Percentiles rank a stretch among this genome's conserved stretches.
Conservation (phyloP, 2,113 vertebrate species). For the Tenrec ecaudatus region DNA sequence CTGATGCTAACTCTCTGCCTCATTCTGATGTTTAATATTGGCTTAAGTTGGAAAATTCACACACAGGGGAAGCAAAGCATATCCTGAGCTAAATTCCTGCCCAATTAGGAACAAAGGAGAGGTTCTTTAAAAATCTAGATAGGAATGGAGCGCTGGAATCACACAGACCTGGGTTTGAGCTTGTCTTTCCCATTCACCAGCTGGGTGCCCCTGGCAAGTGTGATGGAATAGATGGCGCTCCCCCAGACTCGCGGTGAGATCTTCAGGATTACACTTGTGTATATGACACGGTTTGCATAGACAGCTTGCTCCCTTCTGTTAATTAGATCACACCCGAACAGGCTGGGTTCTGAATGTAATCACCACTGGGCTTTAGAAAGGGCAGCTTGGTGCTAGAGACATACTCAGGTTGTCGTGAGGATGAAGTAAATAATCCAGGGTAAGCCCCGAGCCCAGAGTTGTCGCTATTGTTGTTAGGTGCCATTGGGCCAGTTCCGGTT, state of each 20-base stretch:
- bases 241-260: too few species aligned
- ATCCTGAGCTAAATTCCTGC: neutral
- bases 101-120: conserved; percentile 15
- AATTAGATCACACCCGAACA: too few species aligned
- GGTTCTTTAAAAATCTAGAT: neutral
- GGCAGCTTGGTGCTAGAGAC: neutral
- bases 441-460: neutral
- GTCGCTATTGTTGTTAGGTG: too few species aligned
- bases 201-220: neutral
- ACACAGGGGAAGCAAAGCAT: neutral
- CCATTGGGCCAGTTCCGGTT: too few species aligned
- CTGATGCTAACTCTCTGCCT: neutral
- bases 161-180: neutral
- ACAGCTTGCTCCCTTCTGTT: too few species aligned
- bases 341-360: too few species aligned
- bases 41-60: conserved; percentile 18
- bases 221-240: too few species aligned
- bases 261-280: too few species aligned
- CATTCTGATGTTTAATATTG: neutral
- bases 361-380: too few species aligned
- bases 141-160: neutral
- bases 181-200: neutral
- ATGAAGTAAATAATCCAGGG: neutral
- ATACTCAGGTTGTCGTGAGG: neutral
- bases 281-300: too few species aligned